Evolutionary conservation across 2,888 invertebrate species (phyloP), one percentile per base, ranked within the genome.

Genomic region (Therioaphis trifolii): DNA sequence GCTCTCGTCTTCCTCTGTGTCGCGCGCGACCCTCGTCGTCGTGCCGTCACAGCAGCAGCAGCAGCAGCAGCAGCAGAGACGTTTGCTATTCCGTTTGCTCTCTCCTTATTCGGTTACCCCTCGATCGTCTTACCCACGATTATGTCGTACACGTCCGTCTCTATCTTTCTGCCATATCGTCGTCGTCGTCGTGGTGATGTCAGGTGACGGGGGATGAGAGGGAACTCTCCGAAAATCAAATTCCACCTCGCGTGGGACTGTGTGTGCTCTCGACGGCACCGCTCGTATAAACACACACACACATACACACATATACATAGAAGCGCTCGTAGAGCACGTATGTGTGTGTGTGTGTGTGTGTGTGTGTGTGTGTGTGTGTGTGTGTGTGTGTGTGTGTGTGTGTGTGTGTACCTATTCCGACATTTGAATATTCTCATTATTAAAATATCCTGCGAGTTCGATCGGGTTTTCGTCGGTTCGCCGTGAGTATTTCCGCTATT

Each of bases 361-460:
- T n/a, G n/a, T n/a, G n/a, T n/a, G n/a, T n/a, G n/a, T n/a, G n/a
- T n/a, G n/a, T n/a, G n/a, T n/a, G n/a, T 69, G 21, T 21, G 24
- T 74, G 9, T 29, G 18, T 49, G n/a, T 27, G 12, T 29, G 14
- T 7, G 24, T 43, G 9, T 14, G 52, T 46, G 7, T 15, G 24
- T 55, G 4, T 58, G 58, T 76, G 24, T 76, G 61, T 27, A 43
- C 21, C 43, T 76, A 66, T n/a, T 1, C 18, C 21, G 5, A 46
- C 78, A 35, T 69, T 61, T 24, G 71, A 80, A 71, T 35, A 35
- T 80, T 80, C 80, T 72, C 80, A 61, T 80, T 80, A 80, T 80
- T 80, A 21, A 80, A 80, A 80, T 80, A 72, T 80, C 71, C 29
- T n/a, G 40, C 55, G 46, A n/a, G 61, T 61, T 63, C 66, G 66